Evolutionary conservation across 2,113 vertebrate species (phyloP).

Genomic region (Lutjanus erythropterus): DNA sequence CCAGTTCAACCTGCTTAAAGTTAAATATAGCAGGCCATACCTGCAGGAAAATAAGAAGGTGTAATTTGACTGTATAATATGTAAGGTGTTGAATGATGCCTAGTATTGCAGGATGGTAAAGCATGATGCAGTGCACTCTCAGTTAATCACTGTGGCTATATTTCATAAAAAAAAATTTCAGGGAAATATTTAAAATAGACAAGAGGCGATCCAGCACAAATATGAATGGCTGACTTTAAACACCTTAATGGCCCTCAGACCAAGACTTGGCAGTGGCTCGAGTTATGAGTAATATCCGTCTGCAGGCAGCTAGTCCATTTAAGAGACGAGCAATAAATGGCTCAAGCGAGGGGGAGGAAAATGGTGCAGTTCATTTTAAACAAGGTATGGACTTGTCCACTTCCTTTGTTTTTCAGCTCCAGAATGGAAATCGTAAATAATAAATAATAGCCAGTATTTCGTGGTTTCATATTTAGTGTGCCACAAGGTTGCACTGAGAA

Average conservation of each 20-base stretch:
- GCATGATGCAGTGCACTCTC: slow-evolving; percentile 52
- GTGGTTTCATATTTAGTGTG: slow-evolving; percentile 50
- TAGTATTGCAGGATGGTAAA: slow-evolving; percentile 43
- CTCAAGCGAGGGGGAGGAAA: slow-evolving; percentile 64
- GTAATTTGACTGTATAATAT: slow-evolving; percentile 52
- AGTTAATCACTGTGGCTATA: slow-evolving; percentile 63
- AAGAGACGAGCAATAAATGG: slow-evolving; percentile 81
- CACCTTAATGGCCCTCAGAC: slow-evolving; percentile 82
- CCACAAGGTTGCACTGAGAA: slow-evolving; percentile 45
- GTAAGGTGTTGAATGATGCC: slow-evolving; percentile 67
- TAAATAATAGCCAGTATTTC: slow-evolving; percentile 69
- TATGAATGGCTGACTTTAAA: slow-evolving; percentile 85
- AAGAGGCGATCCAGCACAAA: slow-evolving; percentile 76
- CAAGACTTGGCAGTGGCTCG: slow-evolving; percentile 79
- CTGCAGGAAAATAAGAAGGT: slow-evolving; percentile 38
- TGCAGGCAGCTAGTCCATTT: slow-evolving; percentile 80
- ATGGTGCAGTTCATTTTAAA: slow-evolving; percentile 63
- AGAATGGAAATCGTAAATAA: slow-evolving; percentile 79
- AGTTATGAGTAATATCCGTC: slow-evolving; percentile 85
- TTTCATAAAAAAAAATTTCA: slow-evolving; percentile 64
- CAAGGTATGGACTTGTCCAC: slow-evolving; percentile 58
- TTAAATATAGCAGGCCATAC: slow-evolving; percentile 30
- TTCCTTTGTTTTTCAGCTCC: slow-evolving; percentile 68
- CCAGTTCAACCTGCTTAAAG: slow-evolving; percentile 11
- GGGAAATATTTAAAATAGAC: slow-evolving; percentile 73